Evolutionary conservation across 1,140 invertebrate genomes (phyloP), one percentile per base, ranked within the genome.

Genomic region (Steinernema khuongi): DNA sequence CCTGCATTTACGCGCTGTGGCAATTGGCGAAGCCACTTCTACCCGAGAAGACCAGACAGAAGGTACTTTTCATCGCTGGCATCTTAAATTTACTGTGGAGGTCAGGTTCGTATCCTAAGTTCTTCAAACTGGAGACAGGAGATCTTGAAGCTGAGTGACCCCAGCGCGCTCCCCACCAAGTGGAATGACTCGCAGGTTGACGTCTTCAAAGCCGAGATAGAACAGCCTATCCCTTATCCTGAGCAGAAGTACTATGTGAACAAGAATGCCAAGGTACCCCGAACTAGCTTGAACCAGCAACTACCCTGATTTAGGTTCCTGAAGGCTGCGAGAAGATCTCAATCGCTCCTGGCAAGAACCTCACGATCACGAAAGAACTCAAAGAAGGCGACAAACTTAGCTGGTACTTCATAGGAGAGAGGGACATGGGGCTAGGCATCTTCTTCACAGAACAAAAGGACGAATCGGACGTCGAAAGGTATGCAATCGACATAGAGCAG

Each of bases 41-140:
- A 19, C 79, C 79, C 0, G 80, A 80, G 41, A 68, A 74, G 41
- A 80, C 79, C 14, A 22, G 78, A n/a, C 69, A 77, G 19, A 80
- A 80, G 69, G 80, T 81, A 1, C n/a, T 67, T 18, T 71, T 72
- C 2, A 22, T 19, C 7, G 67, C 7, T 70, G 32, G 26, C 14
- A 75, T n/a, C 41, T 73, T 14, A 11, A 75, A 73, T 11, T 7
- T 1, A 18, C 17, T 67, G 68, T 18, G 31, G 14, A 14, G n/a
- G 26, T 73, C 19, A 79, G 33, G 74, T 77, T 1, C 80, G 80
- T 1, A 81, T 79, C 29, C 33, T 80, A 14, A 67, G 31, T 50
- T 31, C 78, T 18, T 60, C 71, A 17, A 70, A 79, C 43, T 80
- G 79, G 79, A 50, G 77, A 22, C 32, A 80, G 26, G 77, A 81